phyloP scores from a whole-genome alignment of 2,113 vertebrate genomes.

The Capreolus pygargus region DNA sequence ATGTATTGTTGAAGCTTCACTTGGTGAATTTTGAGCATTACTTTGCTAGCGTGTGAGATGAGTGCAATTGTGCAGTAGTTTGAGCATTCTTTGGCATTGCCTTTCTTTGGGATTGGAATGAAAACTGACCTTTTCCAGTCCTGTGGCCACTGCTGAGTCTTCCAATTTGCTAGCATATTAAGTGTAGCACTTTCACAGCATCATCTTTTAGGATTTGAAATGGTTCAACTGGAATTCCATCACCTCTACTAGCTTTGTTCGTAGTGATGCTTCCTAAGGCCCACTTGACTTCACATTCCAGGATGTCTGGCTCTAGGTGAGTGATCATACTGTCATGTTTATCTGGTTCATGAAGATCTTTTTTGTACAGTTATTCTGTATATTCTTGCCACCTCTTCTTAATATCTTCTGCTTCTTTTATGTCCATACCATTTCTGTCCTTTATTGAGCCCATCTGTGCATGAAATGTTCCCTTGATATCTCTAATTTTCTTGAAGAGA shows the following conservation, averaged over 20 bases:
- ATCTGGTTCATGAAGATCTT: background rate
- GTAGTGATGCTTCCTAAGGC: background rate
- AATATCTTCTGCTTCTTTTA: background rate
- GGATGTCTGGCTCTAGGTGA: background rate
- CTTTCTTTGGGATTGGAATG: background rate
- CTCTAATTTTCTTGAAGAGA: background rate
- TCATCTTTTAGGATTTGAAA: background rate
- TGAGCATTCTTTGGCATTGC: background rate
- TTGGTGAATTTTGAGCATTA: background rate
- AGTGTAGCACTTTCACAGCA: background rate
- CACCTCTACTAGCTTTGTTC: background rate
- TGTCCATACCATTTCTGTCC: background rate
- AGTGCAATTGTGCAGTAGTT: background rate
- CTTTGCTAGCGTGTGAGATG: background rate
- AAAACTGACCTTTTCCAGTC: background rate
- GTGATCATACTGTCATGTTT: accelerated
- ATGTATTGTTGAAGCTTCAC: background rate
- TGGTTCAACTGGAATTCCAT: background rate
- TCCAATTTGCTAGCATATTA: background rate
- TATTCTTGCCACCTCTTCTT: background rate
- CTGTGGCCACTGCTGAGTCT: background rate
- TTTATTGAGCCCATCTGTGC: background rate
- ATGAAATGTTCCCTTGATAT: background rate
- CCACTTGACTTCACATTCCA: accelerated
- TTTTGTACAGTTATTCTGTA: background rate